phyloP scores from a whole-genome alignment of 2,888 invertebrate species.

The Perizoma affinitatum region DNA sequence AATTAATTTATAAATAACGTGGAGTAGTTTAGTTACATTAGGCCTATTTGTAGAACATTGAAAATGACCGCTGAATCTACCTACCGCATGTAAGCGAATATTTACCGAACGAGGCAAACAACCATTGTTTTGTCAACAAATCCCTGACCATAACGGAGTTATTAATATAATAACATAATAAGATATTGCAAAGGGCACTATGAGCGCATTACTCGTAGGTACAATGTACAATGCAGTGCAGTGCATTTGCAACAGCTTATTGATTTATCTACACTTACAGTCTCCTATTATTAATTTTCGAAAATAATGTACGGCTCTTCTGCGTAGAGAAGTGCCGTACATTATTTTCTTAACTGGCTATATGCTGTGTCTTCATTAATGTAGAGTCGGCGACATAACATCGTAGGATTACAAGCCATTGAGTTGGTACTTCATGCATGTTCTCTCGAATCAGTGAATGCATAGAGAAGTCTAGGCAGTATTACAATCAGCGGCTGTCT shows the following conservation, averaged over 20 bases:
- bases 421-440: too few species aligned
- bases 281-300: neutral
- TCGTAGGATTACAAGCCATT: too few species aligned
- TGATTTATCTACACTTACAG: neutral
- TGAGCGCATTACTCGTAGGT: neutral
- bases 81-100: neutral
- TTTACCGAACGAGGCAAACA: constrained; percentile 5
- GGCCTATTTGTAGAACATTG: neutral
- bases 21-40: too few species aligned
- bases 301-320: too few species aligned
- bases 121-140: constrained; percentile 9
- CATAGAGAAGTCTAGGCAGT: too few species aligned
- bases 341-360: too few species aligned
- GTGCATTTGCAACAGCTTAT: neutral
- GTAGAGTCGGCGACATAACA: too few species aligned
- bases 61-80: neutral
- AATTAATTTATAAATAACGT: too few species aligned
- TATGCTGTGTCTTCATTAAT: too few species aligned
- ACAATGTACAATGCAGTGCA: neutral
- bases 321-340: too few species aligned
- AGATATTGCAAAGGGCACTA: constrained; percentile 19
- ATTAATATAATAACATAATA: constrained; percentile 33
- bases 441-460: too few species aligned
- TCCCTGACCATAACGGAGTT: neutral
- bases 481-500: too few species aligned